phyloP scores from a whole-genome alignment of 1,140 invertebrate species.

The Cepaea nemoralis region DNA sequence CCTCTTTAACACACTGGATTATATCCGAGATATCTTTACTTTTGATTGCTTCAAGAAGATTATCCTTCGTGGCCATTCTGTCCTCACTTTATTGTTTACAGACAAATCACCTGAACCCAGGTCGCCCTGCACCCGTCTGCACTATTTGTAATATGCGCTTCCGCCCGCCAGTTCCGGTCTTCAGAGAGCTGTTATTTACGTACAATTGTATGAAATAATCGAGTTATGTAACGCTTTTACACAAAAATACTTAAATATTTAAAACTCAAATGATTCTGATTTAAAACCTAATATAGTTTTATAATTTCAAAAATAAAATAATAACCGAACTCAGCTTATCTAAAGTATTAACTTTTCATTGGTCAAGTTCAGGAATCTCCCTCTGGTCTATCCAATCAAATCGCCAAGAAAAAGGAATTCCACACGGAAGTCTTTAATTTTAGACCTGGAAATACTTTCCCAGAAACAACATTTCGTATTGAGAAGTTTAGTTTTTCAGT shows the following conservation, averaged over 20 bases:
- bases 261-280: not conserved
- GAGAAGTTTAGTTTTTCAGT: not conserved
- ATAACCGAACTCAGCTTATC: not conserved
- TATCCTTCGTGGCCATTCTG: not conserved
- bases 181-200: not conserved
- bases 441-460: slow-evolving; percentile 4
- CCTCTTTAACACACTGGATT: not conserved
- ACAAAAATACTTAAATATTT: not conserved
- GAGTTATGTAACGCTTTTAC: not conserved
- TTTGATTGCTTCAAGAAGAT: not conserved
- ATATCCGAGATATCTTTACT: not conserved
- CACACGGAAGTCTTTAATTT: slow-evolving; percentile 3
- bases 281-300: not conserved
- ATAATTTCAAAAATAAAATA: not conserved
- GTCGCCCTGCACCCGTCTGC: not conserved
- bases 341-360: not conserved
- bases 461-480: not conserved
- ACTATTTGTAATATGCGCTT: not conserved
- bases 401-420: slow-evolving; percentile 3
- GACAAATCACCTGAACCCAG: not conserved
- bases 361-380: not conserved
- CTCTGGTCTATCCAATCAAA: not conserved
- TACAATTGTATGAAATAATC: not conserved
- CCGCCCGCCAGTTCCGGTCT: not conserved
- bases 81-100: not conserved